Evolutionary conservation across 23 tunicate genomes (phyloP).

Genomic region (Botrylloides violaceus): DNA sequence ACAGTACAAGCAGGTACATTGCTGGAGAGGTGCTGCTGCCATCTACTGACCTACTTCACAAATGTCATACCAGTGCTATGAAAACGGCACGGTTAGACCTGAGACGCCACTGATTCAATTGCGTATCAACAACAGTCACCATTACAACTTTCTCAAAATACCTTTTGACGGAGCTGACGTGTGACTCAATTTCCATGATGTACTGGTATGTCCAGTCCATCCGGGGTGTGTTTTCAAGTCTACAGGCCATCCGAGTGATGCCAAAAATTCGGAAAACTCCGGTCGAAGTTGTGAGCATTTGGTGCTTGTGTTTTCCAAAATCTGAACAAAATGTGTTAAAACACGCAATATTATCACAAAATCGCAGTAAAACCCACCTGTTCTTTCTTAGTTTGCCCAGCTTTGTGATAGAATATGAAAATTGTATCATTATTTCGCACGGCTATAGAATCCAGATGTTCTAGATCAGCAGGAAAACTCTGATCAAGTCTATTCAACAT

Average conservation of each 20-base stretch:
- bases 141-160: not conserved
- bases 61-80: no score
- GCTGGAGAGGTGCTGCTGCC: no score
- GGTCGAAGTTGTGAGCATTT: slow-evolving; percentile 28
- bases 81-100: no score
- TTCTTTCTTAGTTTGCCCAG: slow-evolving; percentile 53
- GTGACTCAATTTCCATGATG: slow-evolving; percentile 37
- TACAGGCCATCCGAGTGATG: slow-evolving; percentile 85
- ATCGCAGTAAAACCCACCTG: slow-evolving; percentile 25
- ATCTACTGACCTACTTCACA: no score
- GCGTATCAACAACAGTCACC: no score
- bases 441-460: slow-evolving; percentile 60
- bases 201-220: slow-evolving; percentile 55
- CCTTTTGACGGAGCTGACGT: not conserved
- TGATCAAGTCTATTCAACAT: slow-evolving; percentile 64
- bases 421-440: slow-evolving; percentile 75
- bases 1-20: no score
- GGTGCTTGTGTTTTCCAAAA: slow-evolving; percentile 54
- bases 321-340: slow-evolving; percentile 28
- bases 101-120: no score
- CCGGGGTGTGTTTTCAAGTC: slow-evolving; percentile 51
- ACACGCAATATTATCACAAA: not conserved
- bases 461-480: slow-evolving; percentile 52
- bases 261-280: slow-evolving; percentile 69
- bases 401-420: slow-evolving; percentile 73